Conservation (phyloP, 92 coral and sea anemone genomes). For the Parazoanthus darwini region DNA sequence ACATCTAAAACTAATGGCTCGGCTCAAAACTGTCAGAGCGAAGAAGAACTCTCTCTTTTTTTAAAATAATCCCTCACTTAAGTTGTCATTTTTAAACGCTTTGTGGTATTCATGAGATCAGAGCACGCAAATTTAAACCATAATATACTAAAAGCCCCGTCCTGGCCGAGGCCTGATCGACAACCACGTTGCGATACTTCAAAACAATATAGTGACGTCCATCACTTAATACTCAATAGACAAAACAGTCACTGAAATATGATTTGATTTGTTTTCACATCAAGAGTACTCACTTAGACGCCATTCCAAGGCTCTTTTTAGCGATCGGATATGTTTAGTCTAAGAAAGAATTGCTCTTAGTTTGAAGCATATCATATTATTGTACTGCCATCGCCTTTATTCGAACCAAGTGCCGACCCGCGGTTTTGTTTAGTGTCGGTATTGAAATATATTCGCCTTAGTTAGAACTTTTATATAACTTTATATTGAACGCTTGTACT, state of each 20-base stretch:
- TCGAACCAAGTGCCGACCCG: too few species aligned
- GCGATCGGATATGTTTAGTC: not conserved
- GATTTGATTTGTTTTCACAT: not conserved
- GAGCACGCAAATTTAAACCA: not conserved
- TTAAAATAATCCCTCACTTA: not conserved
- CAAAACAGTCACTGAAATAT: not conserved
- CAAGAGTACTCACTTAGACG: not conserved
- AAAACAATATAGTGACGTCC: not conserved
- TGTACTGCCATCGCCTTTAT: too few species aligned
- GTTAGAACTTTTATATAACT: too few species aligned
- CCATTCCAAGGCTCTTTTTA: not conserved
- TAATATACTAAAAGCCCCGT: not conserved
- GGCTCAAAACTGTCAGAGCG: not conserved
- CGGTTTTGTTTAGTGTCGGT: too few species aligned
- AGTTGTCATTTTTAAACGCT: not conserved
- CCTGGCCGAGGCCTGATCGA: not conserved
- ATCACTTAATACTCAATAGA: not conserved
- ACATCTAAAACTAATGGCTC: too few species aligned
- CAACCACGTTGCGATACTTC: not conserved
- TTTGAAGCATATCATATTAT: too few species aligned
- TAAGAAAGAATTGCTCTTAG: not conserved
- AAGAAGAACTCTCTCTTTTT: not conserved
- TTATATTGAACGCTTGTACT: too few species aligned
- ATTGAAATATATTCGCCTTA: too few species aligned
- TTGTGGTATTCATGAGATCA: not conserved